phyloP scores from a whole-genome alignment of 2,888 invertebrate genomes.

The Microctonus brassicae region DNA sequence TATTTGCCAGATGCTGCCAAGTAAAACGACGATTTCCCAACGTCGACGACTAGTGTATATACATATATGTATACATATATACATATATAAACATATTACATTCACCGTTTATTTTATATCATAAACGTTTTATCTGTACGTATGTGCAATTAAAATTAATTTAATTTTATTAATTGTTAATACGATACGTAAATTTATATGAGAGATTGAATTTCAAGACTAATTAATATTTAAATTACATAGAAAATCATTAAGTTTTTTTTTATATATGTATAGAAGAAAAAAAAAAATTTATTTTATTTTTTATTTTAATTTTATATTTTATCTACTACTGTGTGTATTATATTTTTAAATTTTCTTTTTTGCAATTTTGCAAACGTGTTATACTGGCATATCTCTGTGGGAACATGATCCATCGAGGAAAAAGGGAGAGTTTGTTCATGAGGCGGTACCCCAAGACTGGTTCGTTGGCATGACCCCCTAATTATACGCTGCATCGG shows the following conservation, averaged over 20 bases:
- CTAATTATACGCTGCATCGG: conserved; percentile 65
- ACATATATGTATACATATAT: not conserved
- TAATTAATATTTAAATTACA: too few relatives aligned
- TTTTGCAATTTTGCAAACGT: not conserved
- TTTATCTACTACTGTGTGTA: too few relatives aligned
- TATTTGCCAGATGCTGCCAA: not conserved
- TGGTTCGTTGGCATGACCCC: conserved; percentile 55
- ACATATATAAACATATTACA: too few relatives aligned
- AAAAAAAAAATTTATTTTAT: too few relatives aligned
- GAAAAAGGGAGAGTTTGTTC: conserved; percentile 35
- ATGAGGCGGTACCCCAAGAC: conserved; percentile 33
- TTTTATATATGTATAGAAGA: too few relatives aligned
- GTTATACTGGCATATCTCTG: conserved; percentile 28
- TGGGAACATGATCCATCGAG: conserved; percentile 33
- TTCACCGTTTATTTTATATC: not conserved
- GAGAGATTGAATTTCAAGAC: too few relatives aligned
- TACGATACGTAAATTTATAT: too few relatives aligned
- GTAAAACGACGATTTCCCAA: not conserved
- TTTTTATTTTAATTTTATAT: not conserved
- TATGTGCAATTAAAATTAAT: too few relatives aligned
- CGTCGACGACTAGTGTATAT: not conserved
- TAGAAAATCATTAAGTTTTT: too few relatives aligned
- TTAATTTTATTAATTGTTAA: too few relatives aligned
- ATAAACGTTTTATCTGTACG: too few relatives aligned
- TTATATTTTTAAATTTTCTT: not conserved